Evolutionary conservation across 2,888 invertebrate genomes (phyloP).

Genomic region (Electrophaes corylata): DNA sequence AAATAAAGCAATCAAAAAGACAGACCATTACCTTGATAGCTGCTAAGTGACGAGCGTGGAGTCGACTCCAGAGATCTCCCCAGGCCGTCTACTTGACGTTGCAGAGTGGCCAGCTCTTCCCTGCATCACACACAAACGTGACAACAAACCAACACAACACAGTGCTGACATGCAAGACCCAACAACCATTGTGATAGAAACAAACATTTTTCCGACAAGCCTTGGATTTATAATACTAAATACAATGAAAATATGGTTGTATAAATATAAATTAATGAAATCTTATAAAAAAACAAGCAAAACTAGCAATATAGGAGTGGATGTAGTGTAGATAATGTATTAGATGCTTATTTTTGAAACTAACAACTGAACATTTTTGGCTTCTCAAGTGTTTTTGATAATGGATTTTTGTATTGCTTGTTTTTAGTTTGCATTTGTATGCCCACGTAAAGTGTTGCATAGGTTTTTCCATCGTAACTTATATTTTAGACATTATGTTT

Average conservation of each 20-base stretch:
- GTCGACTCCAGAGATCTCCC: conserved; percentile 72
- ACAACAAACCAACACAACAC: conserved; percentile 71
- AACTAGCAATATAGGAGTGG: too few species aligned
- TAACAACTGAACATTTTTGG: too few species aligned
- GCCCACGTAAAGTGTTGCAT: too few species aligned
- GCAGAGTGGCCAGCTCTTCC: conserved; percentile 91
- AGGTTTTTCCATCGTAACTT: too few species aligned
- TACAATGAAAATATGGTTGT: background rate
- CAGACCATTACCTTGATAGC: conserved; percentile 63
- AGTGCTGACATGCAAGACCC: conserved; percentile 37
- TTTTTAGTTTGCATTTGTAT: too few species aligned
- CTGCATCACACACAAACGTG: conserved; percentile 82
- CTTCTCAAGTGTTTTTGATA: too few species aligned
- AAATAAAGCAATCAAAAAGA: background rate
- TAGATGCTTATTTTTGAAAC: too few species aligned
- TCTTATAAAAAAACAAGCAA: too few species aligned
- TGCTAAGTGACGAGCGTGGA: conserved; percentile 64
- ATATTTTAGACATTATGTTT: too few species aligned
- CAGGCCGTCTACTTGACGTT: conserved; percentile 90
- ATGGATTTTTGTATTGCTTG: too few species aligned
- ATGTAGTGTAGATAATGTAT: too few species aligned
- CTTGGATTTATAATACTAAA: background rate
- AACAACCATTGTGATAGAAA: background rate
- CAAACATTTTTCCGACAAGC: background rate
- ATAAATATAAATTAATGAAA: too few species aligned